These are phyloP conservation scores for Holothuria leucospilota DNA, from an alignment of 53 echinoderm and acorn worm species.

Conservation along the genomic window DNA sequence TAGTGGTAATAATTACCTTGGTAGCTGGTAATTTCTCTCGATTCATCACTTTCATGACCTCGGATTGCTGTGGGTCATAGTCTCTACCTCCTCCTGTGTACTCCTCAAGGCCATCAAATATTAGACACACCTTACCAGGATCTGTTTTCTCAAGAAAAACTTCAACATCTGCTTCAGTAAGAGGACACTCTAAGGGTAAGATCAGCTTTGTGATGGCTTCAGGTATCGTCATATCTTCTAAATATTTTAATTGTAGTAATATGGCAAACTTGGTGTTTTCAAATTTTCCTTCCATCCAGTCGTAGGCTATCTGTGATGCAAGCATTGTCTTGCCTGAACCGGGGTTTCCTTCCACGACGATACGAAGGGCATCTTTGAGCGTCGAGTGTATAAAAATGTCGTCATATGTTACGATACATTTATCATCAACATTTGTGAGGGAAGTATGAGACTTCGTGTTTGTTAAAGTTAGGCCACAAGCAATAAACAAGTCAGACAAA, in stretches of 20 bases:
- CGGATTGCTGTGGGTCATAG: not conserved
- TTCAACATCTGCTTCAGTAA: not conserved
- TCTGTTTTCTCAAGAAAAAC: not conserved
- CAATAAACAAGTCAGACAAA: no score
- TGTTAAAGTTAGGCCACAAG: no score
- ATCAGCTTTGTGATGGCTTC: not conserved
- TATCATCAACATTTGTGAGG: no score
- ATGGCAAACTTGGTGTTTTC: not conserved
- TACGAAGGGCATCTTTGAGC: not conserved
- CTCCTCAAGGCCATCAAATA: conserved; percentile 4
- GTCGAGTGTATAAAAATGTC: no score
- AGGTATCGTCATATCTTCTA: not conserved
- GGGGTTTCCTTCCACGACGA: not conserved
- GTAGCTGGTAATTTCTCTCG: not conserved
- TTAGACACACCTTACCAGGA: not conserved
- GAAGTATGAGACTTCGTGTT: no score
- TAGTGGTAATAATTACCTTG: not conserved
- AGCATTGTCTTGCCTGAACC: conserved; percentile 11
- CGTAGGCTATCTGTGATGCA: conserved; percentile 2
- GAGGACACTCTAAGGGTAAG: not conserved
- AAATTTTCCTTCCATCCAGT: not conserved
- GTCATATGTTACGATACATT: no score
- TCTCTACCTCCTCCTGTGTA: not conserved
- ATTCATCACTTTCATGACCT: not conserved
- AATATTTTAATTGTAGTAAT: not conserved